Evolutionary conservation across 2,888 invertebrate genomes (phyloP), one percentile per base, ranked within the genome.

Genomic region (Hoplodrina ambigua): DNA sequence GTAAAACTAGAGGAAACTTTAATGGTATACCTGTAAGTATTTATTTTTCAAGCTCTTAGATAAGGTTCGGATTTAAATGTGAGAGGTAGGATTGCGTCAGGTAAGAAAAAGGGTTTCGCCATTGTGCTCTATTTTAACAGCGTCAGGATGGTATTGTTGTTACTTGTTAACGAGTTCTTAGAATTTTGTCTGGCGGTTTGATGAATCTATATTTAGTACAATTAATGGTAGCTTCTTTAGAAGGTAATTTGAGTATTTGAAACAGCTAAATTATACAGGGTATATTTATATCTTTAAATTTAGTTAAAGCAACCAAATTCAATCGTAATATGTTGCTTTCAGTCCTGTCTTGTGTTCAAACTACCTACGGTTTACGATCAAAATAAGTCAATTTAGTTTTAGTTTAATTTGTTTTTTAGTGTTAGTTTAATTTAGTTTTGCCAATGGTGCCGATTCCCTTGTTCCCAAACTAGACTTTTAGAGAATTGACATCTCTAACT

Each of bases 1-100:
- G 69, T 68, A 64, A 81, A 83, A 84, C 85, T 85, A 79, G 69
- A 78, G 83, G 83, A 81, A 87, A 88, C 86, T 85, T 80, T 84
- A 79, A 68, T 78, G 62, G 65, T 59, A n/a, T 78, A 70, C 77
- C 68, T 71, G 67, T 62, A 68, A 69, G 50, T 83, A 81, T 85
- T 84, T 85, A 78, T 78, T 73, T 80, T 66, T 66, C 41, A 72
- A 75, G 65, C 73, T 66, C 55, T 67, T 56, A 76, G 71, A 69
- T 83, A 82, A 79, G 68, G 63, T 68, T 64, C 17, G 52, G 63
- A 80, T 73, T 82, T 55, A 74, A 79, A 67, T 62, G 50, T 65
- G 56, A 68, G 70, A 58, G 64, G 65, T 64, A 33, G 50, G 59
- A 80, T 80, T 75, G 25, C 57, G 59, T 67, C 33, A 53, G 13